Evolutionary conservation across 2,888 invertebrate genomes (phyloP).

Genomic region (Chloroclystis v-ata): DNA sequence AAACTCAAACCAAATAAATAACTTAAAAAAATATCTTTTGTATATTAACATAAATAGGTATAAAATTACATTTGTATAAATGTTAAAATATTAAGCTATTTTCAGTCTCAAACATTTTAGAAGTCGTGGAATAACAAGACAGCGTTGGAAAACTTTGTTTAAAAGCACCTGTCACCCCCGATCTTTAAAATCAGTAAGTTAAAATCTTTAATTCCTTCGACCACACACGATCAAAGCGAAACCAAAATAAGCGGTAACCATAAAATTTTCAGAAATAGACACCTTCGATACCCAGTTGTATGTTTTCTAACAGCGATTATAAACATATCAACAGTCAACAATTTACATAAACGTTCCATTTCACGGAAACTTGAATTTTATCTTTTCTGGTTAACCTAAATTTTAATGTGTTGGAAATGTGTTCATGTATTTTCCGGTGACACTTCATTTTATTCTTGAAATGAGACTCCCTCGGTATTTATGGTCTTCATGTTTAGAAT

Average conservation of each 20-base stretch:
- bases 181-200: constrained; percentile 13
- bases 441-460: not conserved
- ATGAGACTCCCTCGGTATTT: not conserved
- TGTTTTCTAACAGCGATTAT: constrained; percentile 61
- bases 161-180: not conserved
- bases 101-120: too few species aligned
- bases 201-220: constrained; percentile 40
- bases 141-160: not conserved
- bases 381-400: constrained; percentile 27
- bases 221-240: constrained; percentile 69
- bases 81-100: too few species aligned
- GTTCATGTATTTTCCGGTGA: constrained; percentile 13
- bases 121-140: too few species aligned
- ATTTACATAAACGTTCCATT: constrained; percentile 52
- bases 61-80: too few species aligned
- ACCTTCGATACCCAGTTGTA: constrained; percentile 47
- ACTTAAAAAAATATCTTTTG: too few species aligned
- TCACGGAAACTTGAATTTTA: constrained; percentile 50
- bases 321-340: constrained; percentile 65
- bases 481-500: not conserved
- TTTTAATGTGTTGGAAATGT: constrained; percentile 16
- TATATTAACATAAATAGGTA: too few species aligned
- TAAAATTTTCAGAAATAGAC: constrained; percentile 63
- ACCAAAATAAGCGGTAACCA: constrained; percentile 48
- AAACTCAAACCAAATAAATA: too few species aligned